phyloP scores from a whole-genome alignment of 2,113 vertebrate genomes.

The Dunckerocampus dactyliophorus region DNA sequence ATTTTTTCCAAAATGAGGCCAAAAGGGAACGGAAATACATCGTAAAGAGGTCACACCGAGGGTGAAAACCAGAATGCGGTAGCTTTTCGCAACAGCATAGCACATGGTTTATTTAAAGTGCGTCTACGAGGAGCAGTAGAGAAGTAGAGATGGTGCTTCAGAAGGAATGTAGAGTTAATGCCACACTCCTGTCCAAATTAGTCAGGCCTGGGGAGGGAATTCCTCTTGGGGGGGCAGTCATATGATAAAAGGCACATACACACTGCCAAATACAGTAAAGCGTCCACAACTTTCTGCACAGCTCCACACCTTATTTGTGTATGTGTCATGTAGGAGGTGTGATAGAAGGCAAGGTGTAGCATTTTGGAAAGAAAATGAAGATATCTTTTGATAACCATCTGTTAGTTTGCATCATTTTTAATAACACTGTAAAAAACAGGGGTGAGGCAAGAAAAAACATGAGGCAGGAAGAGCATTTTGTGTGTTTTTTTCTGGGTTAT shows the following conservation, averaged over 20 bases:
- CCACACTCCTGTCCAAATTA: conserved; percentile 60
- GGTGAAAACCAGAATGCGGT: conserved; percentile 36
- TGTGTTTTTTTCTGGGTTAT: no score
- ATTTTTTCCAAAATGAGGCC: conserved; percentile 27
- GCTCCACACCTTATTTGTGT: no score
- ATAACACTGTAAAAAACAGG: no score
- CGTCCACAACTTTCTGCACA: not conserved
- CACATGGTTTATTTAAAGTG: conserved; percentile 56
- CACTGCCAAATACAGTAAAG: not conserved
- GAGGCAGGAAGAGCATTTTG: no score
- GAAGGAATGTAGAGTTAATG: conserved; percentile 69
- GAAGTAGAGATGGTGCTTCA: conserved; percentile 34
- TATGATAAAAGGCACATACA: conserved; percentile 11
- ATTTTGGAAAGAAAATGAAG: no score
- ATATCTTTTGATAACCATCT: no score
- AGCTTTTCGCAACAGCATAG: conserved; percentile 27
- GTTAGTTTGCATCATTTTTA: no score
- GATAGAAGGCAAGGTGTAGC: no score
- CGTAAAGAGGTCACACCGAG: conserved; percentile 17
- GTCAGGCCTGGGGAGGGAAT: conserved; percentile 46
- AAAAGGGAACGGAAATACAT: conserved; percentile 54
- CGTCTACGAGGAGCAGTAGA: conserved; percentile 22
- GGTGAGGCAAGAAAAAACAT: no score
- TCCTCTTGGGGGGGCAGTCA: conserved; percentile 25
- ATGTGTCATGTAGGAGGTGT: no score